A percentile compares a stretch with the other conserved stretches of the same genome.
phyloP scores from a whole-genome alignment of 2,888 invertebrate genomes.

The Philopedon plagiatum region DNA sequence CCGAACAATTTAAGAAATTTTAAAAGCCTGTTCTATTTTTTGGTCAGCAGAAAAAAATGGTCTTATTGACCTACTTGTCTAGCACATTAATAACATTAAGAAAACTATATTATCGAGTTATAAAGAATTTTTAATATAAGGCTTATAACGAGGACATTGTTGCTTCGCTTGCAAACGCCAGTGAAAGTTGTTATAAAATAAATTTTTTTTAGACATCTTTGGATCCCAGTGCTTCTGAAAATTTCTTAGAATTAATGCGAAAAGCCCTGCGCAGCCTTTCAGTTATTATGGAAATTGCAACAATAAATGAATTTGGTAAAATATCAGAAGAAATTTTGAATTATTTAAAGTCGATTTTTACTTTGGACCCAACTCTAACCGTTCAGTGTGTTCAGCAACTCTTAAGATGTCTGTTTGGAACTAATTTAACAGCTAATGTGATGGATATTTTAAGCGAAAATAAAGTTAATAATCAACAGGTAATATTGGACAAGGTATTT shows the following conservation, averaged over 20 bases:
- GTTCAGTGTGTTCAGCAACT: slow-evolving; percentile 85
- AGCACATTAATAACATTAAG: no score
- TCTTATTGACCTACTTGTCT: no score
- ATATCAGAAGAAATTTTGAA: slow-evolving; percentile 86
- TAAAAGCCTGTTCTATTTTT: no score
- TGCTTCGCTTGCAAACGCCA: no score
- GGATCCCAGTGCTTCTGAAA: slow-evolving; percentile 82
- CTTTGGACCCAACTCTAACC: slow-evolving; percentile 78
- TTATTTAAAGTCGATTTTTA: slow-evolving; percentile 81
- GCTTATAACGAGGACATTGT: no score
- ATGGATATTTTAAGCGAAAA: slow-evolving; percentile 60
- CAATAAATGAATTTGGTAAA: slow-evolving; percentile 78
- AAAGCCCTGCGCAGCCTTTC: slow-evolving; percentile 78
- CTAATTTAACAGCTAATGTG: slow-evolving; percentile 75
- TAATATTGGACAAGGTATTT: no score
- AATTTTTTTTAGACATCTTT: slow-evolving; percentile 77
- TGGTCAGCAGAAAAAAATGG: no score
- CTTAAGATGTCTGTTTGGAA: slow-evolving; percentile 82
- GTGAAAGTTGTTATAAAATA: neutral
- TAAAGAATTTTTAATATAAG: no score
- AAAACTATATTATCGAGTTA: no score
- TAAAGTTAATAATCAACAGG: neutral
- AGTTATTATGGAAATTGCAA: slow-evolving; percentile 79
- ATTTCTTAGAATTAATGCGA: slow-evolving; percentile 78
- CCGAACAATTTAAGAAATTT: no score